phyloP scores from a whole-genome alignment of 2,797 vertebrate genomes.

The Myotis daubentonii region DNA sequence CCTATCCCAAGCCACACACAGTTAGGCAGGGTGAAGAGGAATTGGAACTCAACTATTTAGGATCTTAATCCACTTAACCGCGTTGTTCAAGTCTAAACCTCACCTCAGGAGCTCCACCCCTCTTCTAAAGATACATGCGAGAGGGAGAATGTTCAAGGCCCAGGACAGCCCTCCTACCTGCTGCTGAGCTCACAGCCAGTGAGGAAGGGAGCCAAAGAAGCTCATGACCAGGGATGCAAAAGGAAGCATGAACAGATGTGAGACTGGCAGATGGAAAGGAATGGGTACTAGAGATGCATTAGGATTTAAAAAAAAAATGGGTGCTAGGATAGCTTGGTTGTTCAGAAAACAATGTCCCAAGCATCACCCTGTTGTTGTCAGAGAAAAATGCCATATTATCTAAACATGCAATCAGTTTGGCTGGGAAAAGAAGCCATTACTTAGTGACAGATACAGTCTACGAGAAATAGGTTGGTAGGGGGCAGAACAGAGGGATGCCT shows the following conservation, averaged over 20 bases:
- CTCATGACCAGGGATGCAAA: not conserved
- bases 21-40: not conserved
- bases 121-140: not conserved
- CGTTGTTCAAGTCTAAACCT: not conserved
- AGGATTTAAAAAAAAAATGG: not conserved
- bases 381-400: constrained; percentile 33
- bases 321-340: not conserved
- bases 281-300: not conserved
- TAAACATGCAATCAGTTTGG: not conserved
- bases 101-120: not conserved
- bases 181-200: not conserved
- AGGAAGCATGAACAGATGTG: not conserved
- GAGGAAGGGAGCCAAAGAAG: not conserved
- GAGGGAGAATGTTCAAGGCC: not conserved
- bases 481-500: not conserved
- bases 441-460: not conserved
- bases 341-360: constrained; percentile 9
- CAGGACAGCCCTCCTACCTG: not conserved
- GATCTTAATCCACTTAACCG: not conserved
- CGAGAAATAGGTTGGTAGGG: not conserved
- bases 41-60: not conserved
- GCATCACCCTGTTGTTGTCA: not conserved
- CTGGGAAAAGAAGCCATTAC: not conserved
- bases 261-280: not conserved
- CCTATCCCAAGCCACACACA: not conserved